Percentiles rank a stretch among this genome's conserved stretches.
Conservation (phyloP, 2,113 vertebrate species). For the Gymnobelideus leadbeateri region DNA sequence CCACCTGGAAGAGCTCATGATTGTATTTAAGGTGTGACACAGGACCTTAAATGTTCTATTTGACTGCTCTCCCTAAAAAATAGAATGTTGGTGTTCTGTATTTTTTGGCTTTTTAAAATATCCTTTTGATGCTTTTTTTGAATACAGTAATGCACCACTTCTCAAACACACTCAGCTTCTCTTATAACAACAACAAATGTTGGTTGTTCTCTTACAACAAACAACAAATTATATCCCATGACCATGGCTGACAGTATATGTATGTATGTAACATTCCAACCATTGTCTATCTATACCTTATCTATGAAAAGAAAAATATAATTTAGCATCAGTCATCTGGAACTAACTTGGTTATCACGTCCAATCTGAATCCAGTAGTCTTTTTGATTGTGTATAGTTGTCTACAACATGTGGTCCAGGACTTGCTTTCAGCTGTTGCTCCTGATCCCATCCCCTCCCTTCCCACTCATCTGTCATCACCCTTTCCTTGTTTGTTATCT, state of each 20-base stretch:
- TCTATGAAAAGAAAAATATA: not conserved
- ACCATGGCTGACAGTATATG: not conserved
- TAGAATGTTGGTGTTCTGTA: not conserved
- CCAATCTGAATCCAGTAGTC: not conserved
- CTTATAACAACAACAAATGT: not conserved
- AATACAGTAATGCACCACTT: not conserved
- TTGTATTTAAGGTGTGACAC: conserved; percentile 44
- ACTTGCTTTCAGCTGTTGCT: not conserved
- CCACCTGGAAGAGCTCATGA: conserved; percentile 58
- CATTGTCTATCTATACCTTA: not conserved
- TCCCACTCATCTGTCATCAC: not conserved
- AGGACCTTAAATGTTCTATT: conserved; percentile 43
- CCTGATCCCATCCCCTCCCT: accelerated
- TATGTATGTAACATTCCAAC: not conserved
- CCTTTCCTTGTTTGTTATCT: not conserved
- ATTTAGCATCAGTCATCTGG: not conserved
- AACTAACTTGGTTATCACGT: not conserved
- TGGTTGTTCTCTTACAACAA: no score
- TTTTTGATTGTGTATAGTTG: not conserved
- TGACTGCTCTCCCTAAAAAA: conserved; percentile 48
- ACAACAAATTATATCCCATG: not conserved
- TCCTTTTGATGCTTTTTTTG: not conserved
- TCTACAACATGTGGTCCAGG: no score
- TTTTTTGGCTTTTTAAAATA: not conserved
- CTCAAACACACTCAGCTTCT: not conserved